Evolutionary conservation across 2,113 vertebrate species (phyloP).

Genomic region (Cyprinodon variegatus): DNA sequence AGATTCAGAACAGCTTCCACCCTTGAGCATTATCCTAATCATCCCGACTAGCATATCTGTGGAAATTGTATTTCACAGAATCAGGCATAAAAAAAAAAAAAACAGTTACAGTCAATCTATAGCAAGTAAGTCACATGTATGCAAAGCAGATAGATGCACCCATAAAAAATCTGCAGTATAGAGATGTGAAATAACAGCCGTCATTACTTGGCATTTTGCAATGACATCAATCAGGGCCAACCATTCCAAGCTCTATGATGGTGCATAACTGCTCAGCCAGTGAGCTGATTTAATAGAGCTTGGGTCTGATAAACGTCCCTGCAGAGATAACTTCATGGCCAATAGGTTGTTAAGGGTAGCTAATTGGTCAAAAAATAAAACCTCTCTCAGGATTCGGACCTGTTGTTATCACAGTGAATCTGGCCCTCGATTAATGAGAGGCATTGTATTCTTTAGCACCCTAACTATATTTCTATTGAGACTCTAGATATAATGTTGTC

Average conservation of each 20-base stretch:
- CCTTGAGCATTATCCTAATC: conserved; percentile 55
- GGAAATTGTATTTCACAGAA: conserved; percentile 31
- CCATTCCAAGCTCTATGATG: conserved; percentile 59
- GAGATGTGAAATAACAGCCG: conserved; percentile 55
- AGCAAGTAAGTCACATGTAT: conserved; percentile 4
- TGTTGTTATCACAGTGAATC: conserved; percentile 49
- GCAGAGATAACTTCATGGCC: conserved; percentile 71
- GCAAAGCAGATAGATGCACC: conserved; percentile 13
- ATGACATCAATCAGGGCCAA: conserved; percentile 58
- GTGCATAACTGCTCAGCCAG: conserved; percentile 66
- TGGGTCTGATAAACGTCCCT: conserved; percentile 67
- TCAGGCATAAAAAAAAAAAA: not conserved
- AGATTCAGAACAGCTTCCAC: conserved; percentile 56
- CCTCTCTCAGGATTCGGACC: conserved; percentile 61
- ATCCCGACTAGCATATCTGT: conserved; percentile 34
- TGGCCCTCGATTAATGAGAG: conserved; percentile 65
- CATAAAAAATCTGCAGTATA: conserved; percentile 43
- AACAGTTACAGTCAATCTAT: conserved; percentile 25
- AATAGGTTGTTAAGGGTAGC: conserved; percentile 67
- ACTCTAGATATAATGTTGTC: conserved; percentile 61
- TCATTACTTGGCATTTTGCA: conserved; percentile 67
- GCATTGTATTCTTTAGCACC: conserved; percentile 58
- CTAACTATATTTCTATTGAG: conserved; percentile 55
- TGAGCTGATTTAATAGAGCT: conserved; percentile 72
- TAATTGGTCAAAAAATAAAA: conserved; percentile 78